Percentiles rank a stretch among this genome's conserved stretches.
Evolutionary conservation across 1,140 invertebrate species (phyloP).

Genomic region (Lordiphosa mommai): DNA sequence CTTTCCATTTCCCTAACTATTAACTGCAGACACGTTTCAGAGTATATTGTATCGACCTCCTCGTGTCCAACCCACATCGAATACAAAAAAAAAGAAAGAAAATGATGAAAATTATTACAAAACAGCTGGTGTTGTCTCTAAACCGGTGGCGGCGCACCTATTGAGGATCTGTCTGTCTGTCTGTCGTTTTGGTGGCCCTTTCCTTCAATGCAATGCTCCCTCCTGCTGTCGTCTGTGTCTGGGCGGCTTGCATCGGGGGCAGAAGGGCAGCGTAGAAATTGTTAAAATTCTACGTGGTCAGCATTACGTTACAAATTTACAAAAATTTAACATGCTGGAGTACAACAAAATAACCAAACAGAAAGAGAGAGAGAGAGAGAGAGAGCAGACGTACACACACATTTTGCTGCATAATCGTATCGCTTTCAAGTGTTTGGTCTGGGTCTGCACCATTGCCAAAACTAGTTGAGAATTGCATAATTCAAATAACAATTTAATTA

Average conservation of each 20-base stretch:
- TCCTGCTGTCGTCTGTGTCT: constrained; percentile 45
- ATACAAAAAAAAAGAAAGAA: constrained; percentile 4
- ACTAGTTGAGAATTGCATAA: constrained; percentile 60
- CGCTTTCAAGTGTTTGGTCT: constrained; percentile 67
- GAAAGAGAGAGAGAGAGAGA: constrained; percentile 2
- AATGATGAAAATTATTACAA: constrained; percentile 45
- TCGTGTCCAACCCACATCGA: constrained; percentile 27
- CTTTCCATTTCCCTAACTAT: no score
- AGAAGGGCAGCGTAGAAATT: constrained; percentile 50
- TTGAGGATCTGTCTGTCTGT: constrained; percentile 49
- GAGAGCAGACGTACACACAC: constrained; percentile 11
- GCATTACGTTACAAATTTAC: constrained; percentile 75
- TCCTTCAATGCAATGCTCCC: constrained; percentile 34
- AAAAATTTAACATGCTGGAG: constrained; percentile 64
- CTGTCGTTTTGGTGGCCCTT: constrained; percentile 30
- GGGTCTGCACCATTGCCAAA: constrained; percentile 43
- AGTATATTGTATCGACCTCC: no score
- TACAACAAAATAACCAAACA: no score
- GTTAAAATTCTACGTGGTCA: constrained; percentile 76
- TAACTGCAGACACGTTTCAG: no score
- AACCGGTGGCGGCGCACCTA: constrained; percentile 42
- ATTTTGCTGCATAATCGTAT: constrained; percentile 75
- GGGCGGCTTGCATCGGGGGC: constrained; percentile 7
- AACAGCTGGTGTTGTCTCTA: constrained; percentile 59
- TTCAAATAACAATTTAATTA: constrained; percentile 42